Evolutionary conservation across 2,797 vertebrate genomes (phyloP), one percentile per base, ranked within the genome.

Genomic region (Limosa lapponica): DNA sequence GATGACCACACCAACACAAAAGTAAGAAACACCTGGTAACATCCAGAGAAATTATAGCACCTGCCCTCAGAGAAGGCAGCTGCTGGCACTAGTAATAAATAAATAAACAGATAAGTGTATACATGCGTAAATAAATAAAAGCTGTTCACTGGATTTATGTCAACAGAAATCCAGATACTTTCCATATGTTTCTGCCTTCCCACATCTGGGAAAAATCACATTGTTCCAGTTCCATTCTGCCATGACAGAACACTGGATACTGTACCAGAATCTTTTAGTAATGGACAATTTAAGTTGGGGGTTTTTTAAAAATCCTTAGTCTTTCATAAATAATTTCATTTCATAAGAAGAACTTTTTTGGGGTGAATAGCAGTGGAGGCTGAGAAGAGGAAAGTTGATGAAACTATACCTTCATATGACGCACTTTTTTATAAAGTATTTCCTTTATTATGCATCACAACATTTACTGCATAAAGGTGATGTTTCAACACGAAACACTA

Each of bases 181-280:
- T 77, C 92, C 94, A 89, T 46, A 95, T 89, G 87, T 48, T 88
- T 83, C 46, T 95, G 85, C 36, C 62, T 84, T 91, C 32, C 22
- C 67, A 90, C 94, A 96, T 90, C 77, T 97, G 94, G 85, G 64
- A 95, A 80, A 94, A 94, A 95, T 93, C 77, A 82, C 39, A 58
- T 30, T 82, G 39, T 44, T 70, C 58, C 82, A 37, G 39, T 44
- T 96, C 49, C 65, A 78, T 71, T 91, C 80, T 90, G 67, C 49
- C 82, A 83, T 51, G 48, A 82, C 15, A 89, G 44, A 14, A 70
- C 23, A 82, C 25, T 46, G 49, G 22, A 71, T 81, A 83, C 22
- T 23, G 30, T 20, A 95, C 18, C 41, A 82, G 74, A 95, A 78
- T 37, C 58, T 91, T 91, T 46, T 13, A 83, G 32, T 24, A 89